Evolutionary conservation across 2,888 invertebrate genomes (phyloP).

Genomic region (Agrotis puta): DNA sequence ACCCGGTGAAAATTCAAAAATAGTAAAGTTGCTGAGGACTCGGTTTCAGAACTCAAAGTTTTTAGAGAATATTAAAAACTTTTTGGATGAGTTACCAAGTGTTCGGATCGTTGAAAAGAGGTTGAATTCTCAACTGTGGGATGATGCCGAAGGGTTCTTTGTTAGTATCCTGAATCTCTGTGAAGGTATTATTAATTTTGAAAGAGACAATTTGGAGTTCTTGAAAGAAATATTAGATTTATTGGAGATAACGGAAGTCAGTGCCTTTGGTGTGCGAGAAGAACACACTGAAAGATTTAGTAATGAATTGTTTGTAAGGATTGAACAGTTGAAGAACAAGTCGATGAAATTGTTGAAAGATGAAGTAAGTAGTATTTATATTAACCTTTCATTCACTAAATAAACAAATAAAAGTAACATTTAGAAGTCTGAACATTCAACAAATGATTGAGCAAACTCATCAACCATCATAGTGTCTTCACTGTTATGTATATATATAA

Average conservation of each 20-base stretch:
- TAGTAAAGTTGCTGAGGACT: slow-evolving; percentile 75
- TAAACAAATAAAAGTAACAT: too few relatives aligned
- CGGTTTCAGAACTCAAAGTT: slow-evolving; percentile 81
- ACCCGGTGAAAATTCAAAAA: slow-evolving; percentile 79
- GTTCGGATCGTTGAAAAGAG: slow-evolving; percentile 82
- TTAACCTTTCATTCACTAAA: background rate
- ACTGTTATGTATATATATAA: too few relatives aligned
- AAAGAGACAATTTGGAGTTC: slow-evolving; percentile 71
- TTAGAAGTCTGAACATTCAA: too few relatives aligned
- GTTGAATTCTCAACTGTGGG: slow-evolving; percentile 84
- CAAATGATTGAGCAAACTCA: too few relatives aligned
- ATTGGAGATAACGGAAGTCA: slow-evolving; percentile 76
- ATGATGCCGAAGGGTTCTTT: slow-evolving; percentile 83
- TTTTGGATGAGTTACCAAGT: slow-evolving; percentile 77
- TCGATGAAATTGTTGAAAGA: slow-evolving; percentile 67
- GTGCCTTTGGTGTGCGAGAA: slow-evolving; percentile 79
- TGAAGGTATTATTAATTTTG: slow-evolving; percentile 79
- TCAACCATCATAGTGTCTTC: too few relatives aligned
- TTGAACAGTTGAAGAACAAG: slow-evolving; percentile 71
- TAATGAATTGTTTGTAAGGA: slow-evolving; percentile 82
- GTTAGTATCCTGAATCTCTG: slow-evolving; percentile 76
- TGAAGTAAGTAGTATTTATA: slow-evolving; percentile 72
- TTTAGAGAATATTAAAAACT: slow-evolving; percentile 77
- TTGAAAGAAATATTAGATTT: slow-evolving; percentile 75
- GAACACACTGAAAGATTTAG: slow-evolving; percentile 85